Evolutionary conservation across 1,140 invertebrate species (phyloP).

Genomic region (Sarcophaga peregrina): DNA sequence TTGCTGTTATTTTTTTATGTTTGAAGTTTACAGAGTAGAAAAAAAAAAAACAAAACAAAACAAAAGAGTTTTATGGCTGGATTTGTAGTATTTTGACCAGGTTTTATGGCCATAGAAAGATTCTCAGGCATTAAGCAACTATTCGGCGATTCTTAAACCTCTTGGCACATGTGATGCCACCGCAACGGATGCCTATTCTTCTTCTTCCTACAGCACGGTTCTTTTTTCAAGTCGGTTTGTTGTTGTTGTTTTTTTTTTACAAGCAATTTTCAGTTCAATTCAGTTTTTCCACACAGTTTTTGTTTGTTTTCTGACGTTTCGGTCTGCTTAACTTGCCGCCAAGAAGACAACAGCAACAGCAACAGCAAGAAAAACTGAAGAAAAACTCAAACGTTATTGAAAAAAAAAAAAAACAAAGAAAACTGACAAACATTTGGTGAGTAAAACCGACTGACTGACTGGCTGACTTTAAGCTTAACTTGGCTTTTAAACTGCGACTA

Average conservation of each 20-base stretch:
- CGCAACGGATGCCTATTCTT: not conserved
- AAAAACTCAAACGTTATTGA: slow-evolving; percentile 14
- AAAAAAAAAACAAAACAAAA: too few relatives aligned
- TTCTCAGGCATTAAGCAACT: slow-evolving; percentile 14
- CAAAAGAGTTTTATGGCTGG: not conserved
- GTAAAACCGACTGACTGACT: not conserved
- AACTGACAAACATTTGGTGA: not conserved
- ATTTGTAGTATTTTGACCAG: slow-evolving; percentile 2
- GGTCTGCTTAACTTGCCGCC: slow-evolving; percentile 59
- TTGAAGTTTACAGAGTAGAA: not conserved
- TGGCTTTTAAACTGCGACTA: not conserved
- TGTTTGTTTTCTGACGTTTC: slow-evolving; percentile 49
- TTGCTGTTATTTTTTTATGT: not conserved
- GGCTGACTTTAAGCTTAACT: too few relatives aligned
- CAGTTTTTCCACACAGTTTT: not conserved
- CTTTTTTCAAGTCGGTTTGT: not conserved
- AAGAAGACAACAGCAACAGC: slow-evolving; percentile 4
- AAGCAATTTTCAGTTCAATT: too few relatives aligned
- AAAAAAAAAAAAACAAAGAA: slow-evolving; percentile 14
- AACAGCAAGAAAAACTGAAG: not conserved
- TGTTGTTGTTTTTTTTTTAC: not conserved
- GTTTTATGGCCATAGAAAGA: not conserved
- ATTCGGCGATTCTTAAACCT: not conserved
- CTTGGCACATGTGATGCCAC: not conserved
- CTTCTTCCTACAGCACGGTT: not conserved